Evolutionary conservation across 2,797 vertebrate species (phyloP).

Genomic region (Microhierax caerulescens): DNA sequence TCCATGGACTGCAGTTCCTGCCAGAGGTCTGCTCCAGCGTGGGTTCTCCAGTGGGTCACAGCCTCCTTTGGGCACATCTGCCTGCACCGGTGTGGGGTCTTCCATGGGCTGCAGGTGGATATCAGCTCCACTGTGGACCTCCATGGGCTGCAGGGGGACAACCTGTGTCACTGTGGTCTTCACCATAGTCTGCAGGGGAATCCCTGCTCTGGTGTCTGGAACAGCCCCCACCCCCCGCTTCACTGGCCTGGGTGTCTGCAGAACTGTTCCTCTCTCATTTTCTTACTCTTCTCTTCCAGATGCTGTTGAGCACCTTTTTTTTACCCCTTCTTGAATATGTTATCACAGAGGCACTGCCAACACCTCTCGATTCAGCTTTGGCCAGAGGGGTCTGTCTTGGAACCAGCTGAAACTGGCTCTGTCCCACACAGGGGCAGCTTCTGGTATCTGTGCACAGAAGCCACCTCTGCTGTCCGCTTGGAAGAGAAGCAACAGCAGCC

Average conservation of each 20-base stretch:
- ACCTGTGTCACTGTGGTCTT: not conserved
- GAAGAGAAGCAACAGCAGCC: no score
- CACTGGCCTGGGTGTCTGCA: not conserved
- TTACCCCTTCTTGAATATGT: not conserved
- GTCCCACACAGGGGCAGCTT: not conserved
- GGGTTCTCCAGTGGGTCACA: not conserved
- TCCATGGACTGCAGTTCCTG: not conserved
- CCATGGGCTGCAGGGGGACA: not conserved
- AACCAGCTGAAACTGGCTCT: not conserved
- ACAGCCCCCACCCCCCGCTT: not conserved
- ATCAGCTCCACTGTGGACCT: no score
- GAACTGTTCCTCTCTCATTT: not conserved
- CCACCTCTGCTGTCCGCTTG: not conserved
- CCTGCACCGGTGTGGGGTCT: no score
- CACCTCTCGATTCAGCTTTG: not conserved
- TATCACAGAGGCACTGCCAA: not conserved
- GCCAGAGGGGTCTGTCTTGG: not conserved
- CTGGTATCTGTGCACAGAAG: not conserved
- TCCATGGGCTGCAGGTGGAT: no score
- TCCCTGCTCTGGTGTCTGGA: not conserved
- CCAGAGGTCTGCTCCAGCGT: not conserved
- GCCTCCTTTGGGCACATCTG: no score
- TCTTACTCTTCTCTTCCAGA: not conserved
- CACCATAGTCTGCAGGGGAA: not conserved
- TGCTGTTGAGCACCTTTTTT: not conserved